Evolutionary conservation across 1,140 invertebrate genomes (phyloP).

Genomic region (Drosophila auraria): DNA sequence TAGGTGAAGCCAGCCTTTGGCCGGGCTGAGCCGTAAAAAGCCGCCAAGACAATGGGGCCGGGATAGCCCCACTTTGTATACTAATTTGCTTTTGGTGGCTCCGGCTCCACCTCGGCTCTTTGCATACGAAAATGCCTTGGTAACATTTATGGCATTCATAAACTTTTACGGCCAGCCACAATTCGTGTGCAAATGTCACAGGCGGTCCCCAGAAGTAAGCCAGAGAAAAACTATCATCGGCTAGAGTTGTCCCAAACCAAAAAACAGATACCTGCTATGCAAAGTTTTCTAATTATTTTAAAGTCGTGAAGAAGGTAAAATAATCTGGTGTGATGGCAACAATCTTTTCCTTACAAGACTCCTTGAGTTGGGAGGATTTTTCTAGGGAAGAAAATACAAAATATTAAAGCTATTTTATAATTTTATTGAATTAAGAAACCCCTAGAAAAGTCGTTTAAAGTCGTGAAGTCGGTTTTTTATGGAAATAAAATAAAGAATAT

Average conservation of each 20-base stretch:
- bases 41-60: slow-evolving; percentile 62
- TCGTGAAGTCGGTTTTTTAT: too few relatives aligned
- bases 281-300: slow-evolving; percentile 45
- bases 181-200: slow-evolving; percentile 57
- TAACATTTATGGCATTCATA: slow-evolving; percentile 82
- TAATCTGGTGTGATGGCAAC: slow-evolving; percentile 6
- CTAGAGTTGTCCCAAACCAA: not conserved
- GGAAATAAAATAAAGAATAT: too few relatives aligned
- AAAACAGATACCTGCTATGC: slow-evolving; percentile 21
- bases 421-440: too few relatives aligned
- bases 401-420: too few relatives aligned
- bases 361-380: not conserved
- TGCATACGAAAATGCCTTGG: slow-evolving; percentile 72
- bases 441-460: too few relatives aligned
- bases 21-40: slow-evolving; percentile 47
- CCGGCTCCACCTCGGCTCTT: slow-evolving; percentile 30
- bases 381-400: too few relatives aligned
- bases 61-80: slow-evolving; percentile 74
- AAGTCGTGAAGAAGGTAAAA: not conserved
- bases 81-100: slow-evolving; percentile 74
- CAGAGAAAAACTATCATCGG: slow-evolving; percentile 27
- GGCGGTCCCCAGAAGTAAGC: slow-evolving; percentile 19
- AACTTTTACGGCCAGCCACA: slow-evolving; percentile 76
- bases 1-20: slow-evolving; percentile 19
- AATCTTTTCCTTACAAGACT: not conserved